Percentiles rank a stretch among this genome's conserved stretches.
These are phyloP conservation scores for Palaemon carinicauda DNA, from an alignment of 1,140 invertebrate species.

Conservation along the genomic window DNA sequence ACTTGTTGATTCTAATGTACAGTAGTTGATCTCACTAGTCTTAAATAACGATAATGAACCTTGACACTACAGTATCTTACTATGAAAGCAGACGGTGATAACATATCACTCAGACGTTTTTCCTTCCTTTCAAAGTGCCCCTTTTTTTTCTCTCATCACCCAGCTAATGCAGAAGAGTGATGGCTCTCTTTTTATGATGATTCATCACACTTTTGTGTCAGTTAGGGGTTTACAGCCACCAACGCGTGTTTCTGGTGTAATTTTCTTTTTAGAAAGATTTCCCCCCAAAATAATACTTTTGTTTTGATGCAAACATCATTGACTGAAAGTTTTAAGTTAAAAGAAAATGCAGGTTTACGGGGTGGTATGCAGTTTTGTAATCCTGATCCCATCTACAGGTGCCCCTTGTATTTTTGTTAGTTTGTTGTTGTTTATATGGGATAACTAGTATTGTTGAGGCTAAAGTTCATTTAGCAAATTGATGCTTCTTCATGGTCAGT, in stretches of 20 bases:
- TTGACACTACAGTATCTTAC: no score
- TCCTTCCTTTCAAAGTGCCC: conserved; percentile 3
- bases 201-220: not conserved
- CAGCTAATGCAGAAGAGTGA: no score
- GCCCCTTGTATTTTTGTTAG: not conserved
- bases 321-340: not conserved
- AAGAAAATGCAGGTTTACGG: no score
- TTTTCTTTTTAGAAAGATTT: no score
- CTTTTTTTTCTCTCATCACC: not conserved
- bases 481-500: no score
- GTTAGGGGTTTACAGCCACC: not conserved
- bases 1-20: conserved; percentile 21
- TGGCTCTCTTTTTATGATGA: not conserved
- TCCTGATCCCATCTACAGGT: no score
- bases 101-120: not conserved
- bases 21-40: conserved; percentile 46
- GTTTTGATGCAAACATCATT: not conserved
- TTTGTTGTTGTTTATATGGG: no score
- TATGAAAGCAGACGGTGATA: no score
- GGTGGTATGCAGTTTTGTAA: no score
- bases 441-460: no score
- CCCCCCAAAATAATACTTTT: no score
- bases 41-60: conserved; percentile 10
- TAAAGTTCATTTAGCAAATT: no score
- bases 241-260: not conserved